Percentiles rank a stretch among this genome's conserved stretches.
phyloP scores from a whole-genome alignment of 1,140 invertebrate genomes.

The Conopomorpha cramerella region DNA sequence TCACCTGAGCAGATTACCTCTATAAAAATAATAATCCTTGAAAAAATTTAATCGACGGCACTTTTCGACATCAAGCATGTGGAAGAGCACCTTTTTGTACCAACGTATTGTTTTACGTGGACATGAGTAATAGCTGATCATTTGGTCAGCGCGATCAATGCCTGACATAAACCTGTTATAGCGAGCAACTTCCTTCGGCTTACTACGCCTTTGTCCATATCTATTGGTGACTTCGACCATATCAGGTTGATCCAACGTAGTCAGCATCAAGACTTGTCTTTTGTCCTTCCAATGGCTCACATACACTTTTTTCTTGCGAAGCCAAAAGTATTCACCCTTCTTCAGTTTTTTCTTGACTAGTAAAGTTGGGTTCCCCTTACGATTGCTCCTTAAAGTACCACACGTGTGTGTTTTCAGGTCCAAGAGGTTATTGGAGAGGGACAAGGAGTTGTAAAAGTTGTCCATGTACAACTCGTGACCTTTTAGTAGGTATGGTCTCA shows the following conservation, averaged over 20 bases:
- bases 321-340: slow-evolving; percentile 16
- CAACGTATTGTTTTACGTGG: slow-evolving; percentile 19
- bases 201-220: slow-evolving; percentile 9
- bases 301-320: slow-evolving; percentile 13
- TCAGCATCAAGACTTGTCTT: slow-evolving; percentile 19
- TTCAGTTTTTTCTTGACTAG: slow-evolving; percentile 13
- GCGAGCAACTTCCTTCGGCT: slow-evolving; percentile 13
- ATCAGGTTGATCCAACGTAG: slow-evolving; percentile 12
- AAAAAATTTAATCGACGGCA: no score
- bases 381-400: slow-evolving; percentile 18
- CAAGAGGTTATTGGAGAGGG: slow-evolving; percentile 13
- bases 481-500: slow-evolving; percentile 15
- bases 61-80: slow-evolving; percentile 12
- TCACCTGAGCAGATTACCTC: no score
- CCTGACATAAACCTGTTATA: slow-evolving; percentile 18
- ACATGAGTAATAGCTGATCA: slow-evolving; percentile 18
- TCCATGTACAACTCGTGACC: slow-evolving; percentile 25
- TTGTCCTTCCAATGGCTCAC: slow-evolving; percentile 31
- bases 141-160: slow-evolving; percentile 20
- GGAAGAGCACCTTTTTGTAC: slow-evolving; percentile 24
- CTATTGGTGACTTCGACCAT: slow-evolving; percentile 10
- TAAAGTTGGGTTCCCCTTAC: slow-evolving; percentile 14
- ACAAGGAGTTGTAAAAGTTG: slow-evolving; percentile 20
- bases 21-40: no score
- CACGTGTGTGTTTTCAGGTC: slow-evolving; percentile 13